phyloP scores from a whole-genome alignment of 2,888 invertebrate species.

The Megaustenia siamemsis region DNA sequence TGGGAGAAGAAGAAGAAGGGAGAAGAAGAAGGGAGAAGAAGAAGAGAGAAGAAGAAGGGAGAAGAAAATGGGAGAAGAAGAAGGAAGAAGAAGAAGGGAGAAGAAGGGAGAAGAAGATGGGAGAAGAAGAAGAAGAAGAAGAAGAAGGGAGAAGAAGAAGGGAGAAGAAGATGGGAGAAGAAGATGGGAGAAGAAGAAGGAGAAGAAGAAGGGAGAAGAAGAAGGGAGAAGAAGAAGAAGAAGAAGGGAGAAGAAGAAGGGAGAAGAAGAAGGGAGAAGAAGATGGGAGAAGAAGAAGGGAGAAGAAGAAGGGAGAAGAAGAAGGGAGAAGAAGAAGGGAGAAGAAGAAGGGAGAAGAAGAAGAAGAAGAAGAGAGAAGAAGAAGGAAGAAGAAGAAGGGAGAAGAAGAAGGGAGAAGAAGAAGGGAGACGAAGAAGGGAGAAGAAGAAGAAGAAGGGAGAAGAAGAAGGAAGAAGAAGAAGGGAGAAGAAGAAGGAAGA shows the following conservation, averaged over 20 bases:
- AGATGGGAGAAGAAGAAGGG: neutral
- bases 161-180: neutral
- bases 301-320: neutral
- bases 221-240: too few species aligned
- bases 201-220: too few species aligned
- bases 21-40: neutral
- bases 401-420: neutral
- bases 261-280: neutral
- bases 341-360: neutral
- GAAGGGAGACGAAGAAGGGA: neutral
- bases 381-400: neutral
- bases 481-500: neutral
- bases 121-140: neutral
- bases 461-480: too few species aligned
- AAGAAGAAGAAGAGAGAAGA: neutral
- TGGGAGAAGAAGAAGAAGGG: neutral
- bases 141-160: neutral
- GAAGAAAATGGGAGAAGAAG: neutral
- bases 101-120: neutral
- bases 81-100: too few species aligned
- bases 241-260: too few species aligned
- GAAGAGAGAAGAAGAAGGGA: neutral
- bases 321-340: neutral
- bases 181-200: too few species aligned
- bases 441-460: neutral